phyloP scores from a whole-genome alignment of 1,140 invertebrate genomes.

The Ostrea edulis region DNA sequence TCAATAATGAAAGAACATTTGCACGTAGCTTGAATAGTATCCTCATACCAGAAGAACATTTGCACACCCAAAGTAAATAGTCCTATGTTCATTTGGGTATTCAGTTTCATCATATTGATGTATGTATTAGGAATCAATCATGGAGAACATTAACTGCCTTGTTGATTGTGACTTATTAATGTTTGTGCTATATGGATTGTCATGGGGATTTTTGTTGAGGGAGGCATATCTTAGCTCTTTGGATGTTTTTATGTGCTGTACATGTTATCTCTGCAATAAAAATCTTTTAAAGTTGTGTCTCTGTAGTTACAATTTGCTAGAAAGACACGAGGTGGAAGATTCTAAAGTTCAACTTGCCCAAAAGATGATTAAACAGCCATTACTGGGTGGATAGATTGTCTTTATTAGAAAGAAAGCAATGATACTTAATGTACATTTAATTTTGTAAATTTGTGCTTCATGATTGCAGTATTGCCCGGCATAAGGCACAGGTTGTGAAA shows the following conservation, averaged over 20 bases:
- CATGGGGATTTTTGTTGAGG: background rate
- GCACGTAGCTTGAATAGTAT: background rate
- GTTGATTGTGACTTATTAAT: background rate
- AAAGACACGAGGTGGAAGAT: too few relatives aligned
- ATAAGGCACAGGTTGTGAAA: background rate
- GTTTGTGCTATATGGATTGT: constrained; percentile 16
- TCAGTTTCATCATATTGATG: background rate
- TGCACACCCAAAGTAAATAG: background rate
- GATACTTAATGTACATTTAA: too few relatives aligned
- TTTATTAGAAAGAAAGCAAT: too few relatives aligned
- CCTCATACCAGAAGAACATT: background rate
- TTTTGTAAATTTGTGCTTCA: too few relatives aligned
- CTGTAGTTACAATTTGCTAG: background rate
- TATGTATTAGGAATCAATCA: constrained; percentile 3
- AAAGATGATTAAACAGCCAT: too few relatives aligned
- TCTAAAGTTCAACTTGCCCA: too few relatives aligned
- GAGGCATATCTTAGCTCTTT: constrained; percentile 1
- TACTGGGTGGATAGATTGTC: too few relatives aligned
- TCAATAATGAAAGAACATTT: background rate
- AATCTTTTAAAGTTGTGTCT: background rate
- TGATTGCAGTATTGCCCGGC: background rate
- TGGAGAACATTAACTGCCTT: background rate
- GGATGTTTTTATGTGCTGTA: background rate
- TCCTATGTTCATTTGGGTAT: background rate
- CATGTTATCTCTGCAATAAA: constrained; percentile 31